phyloP scores from a whole-genome alignment of 2,888 invertebrate genomes.

The Isoperla grammatica region DNA sequence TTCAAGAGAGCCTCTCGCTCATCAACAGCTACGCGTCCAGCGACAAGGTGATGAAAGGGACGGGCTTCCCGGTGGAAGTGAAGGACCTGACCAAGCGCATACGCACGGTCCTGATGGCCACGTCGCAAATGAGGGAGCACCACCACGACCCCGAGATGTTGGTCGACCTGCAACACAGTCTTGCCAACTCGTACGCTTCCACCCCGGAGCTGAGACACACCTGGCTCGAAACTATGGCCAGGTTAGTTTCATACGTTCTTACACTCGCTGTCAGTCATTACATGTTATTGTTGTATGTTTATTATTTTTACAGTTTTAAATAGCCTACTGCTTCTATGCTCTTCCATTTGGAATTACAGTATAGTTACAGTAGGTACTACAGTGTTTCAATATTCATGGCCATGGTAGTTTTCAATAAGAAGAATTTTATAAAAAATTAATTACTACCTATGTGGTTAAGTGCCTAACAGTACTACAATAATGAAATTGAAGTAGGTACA shows the following conservation, averaged over 20 bases:
- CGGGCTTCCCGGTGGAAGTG: conserved; percentile 82
- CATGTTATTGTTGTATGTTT: no score
- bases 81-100: conserved; percentile 91
- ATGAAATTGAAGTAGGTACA: no score
- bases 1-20: conserved; percentile 87
- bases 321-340: no score
- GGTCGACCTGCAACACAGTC: conserved; percentile 83
- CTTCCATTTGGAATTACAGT: no score
- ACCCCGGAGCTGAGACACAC: conserved; percentile 92
- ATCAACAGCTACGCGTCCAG: conserved; percentile 91
- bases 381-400: no score
- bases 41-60: conserved; percentile 91
- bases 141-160: conserved; percentile 88
- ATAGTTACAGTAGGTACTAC: no score
- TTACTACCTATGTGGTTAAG: no score
- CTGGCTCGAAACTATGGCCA: conserved; percentile 91
- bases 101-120: conserved; percentile 90
- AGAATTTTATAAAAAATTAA: no score
- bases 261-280: no score
- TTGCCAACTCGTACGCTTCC: conserved; percentile 75
- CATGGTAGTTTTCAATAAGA: no score
- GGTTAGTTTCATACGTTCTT: not conserved
- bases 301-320: no score
- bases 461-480: no score
- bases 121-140: conserved; percentile 85